Evolutionary conservation across 2,113 vertebrate species (phyloP).

Genomic region (Australoheros scitulus): DNA sequence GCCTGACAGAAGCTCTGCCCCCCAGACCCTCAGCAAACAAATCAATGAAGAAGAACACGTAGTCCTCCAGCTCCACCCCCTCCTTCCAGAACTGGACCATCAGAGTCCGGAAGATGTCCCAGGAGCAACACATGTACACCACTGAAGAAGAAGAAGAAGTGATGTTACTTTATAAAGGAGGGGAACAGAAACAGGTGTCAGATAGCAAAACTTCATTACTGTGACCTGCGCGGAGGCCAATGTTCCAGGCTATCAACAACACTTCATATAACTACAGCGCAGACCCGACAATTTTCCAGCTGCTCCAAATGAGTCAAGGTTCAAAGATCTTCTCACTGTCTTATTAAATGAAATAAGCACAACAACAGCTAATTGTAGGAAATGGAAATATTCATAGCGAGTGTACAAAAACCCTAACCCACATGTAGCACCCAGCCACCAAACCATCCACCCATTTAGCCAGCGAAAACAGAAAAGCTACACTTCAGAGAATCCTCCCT

Average conservation of each 20-base stretch:
- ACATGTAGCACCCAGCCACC: too few relatives aligned
- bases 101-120: constrained; percentile 82
- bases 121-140: constrained; percentile 88
- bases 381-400: too few relatives aligned
- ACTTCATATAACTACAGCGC: not conserved
- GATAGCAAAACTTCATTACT: not conserved
- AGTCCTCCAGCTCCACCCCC: constrained; percentile 81
- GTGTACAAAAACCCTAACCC: too few relatives aligned
- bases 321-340: too few relatives aligned
- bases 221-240: not conserved
- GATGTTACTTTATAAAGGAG: not conserved
- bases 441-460: too few relatives aligned
- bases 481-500: too few relatives aligned
- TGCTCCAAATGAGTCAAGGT: too few relatives aligned
- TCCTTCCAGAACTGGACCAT: constrained; percentile 83
- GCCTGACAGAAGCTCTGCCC: constrained; percentile 63
- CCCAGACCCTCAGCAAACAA: constrained; percentile 85
- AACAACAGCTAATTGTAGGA: too few relatives aligned
- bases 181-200: not conserved
- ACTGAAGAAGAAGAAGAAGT: constrained; percentile 73
- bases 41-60: constrained; percentile 92
- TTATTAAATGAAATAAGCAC: too few relatives aligned
- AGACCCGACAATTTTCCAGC: too few relatives aligned
- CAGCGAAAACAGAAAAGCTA: too few relatives aligned
- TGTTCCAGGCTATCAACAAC: not conserved